Base-by-base conservation (phyloP, 2,888 invertebrate genomes). In the Macrophya annulata region DNA sequence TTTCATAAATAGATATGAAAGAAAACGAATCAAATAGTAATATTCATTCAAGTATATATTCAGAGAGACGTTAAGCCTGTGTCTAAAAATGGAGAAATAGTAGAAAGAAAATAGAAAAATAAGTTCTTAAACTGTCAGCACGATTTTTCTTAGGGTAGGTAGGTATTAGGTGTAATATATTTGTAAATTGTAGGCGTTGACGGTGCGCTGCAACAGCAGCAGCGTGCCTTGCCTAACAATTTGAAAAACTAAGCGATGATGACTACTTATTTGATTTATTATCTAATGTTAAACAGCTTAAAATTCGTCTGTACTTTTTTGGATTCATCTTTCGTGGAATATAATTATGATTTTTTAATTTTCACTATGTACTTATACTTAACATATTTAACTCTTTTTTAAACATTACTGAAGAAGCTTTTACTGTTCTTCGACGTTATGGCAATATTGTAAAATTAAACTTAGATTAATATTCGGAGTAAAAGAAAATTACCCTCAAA, bases 111-210 rank as follows among this genome's bases (percentile, higher is more conserved):
- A 76, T 25, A 40, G 40, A 71, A 1, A 48, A 76, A 76, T 25
- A 40, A 45, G 45, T 77, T 55, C 48, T 77, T 9, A 31, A 55
- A 77, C 55, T 77, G 51, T 51, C 15, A n/a, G 4, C 31, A 43
- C 31, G 45, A n/a, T 74, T 77, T 77, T 17, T 77, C 55, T 17
- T 37, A 3, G 51, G 55, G n/a, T n/a, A n/a, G n/a, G n/a, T n/a
- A n/a, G n/a, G n/a, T n/a, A n/a, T 31, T 43, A 51, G 81, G 17
- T n/a, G 62, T 43, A 81, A 81, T 62, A 62, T 40, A 62, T 81
- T 62, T 9, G 4, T 62, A 81, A 81, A 62, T 62, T 59, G 17
- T 43, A 40, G 59, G 62, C 81, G 59, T 62, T 21, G 59, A 15
- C 21, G 79, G 31, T 17, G 4, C 74, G 68, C 31, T 2, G 31